Base-by-base conservation (phyloP, 2,888 invertebrate species). In the Hemicrepidius hirtus region DNA sequence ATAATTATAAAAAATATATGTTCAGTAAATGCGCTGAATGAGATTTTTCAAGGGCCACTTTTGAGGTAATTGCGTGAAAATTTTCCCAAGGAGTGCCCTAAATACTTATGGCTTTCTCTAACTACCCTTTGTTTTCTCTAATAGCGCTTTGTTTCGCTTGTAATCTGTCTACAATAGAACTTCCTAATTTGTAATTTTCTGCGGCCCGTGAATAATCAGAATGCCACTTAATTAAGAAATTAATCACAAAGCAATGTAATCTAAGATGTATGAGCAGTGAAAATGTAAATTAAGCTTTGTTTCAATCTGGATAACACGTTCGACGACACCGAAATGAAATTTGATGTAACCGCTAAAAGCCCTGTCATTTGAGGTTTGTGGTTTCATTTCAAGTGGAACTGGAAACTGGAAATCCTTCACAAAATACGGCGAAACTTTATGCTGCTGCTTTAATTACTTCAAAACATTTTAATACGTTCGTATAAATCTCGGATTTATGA, bases 221-320 rank as follows among this genome's bases (percentile, higher is more conserved):
- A 62, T 59, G 50, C 68, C 60, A 50, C 62, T 68, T 68, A 68
- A 59, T 62, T 68, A 68, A 68, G 49, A 68, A 68, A 68, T 68
- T 68, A 68, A 68, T 68, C 50, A 68, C 68, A 68, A 50, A 57
- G 67, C 60, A 60, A 60, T 68, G 68, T 68, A 68, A 62, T 60
- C 50, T 68, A 68, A 68, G 62, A 68, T 68, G 68, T 50, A 68
- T 68, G 50, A 68, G 46, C 62, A 68, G 68, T 46, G 59, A 68
- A 68, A 68, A 68, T 68, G 59, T 62, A 68, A 68, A 68, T 68
- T 60, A 37, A 35, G 60, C 62, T 68, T 68, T 60, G 60, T 49
- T 68, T 68, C 68, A 68, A 60, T 68, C 53, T 67, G 67, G 35
- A 68, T 60, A 60, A 68, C 60, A 60, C 28, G 62, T 49, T 68